Base-by-base conservation (phyloP, 2,113 vertebrate genomes). In the Silurus asotus region DNA sequence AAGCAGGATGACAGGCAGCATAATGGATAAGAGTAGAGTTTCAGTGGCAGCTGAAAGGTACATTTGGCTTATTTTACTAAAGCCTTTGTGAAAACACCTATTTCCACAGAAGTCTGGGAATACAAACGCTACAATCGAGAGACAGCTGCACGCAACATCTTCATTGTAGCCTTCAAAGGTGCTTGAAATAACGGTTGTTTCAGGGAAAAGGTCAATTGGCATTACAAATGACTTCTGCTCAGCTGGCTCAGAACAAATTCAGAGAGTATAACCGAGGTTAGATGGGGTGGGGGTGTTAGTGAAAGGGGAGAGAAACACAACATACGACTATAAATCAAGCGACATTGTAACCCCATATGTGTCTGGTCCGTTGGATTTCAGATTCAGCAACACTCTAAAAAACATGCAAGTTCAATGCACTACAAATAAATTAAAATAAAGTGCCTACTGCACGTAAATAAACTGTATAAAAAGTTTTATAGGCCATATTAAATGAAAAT, bases 401-500 rank as follows among this genome's bases (percentile, higher is more conserved):
- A 69, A 69, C 13, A 67, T 6, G 5, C 37, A 25, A 25, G 6
- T 19, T 28, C 65, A 67, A 67, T 28, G n/a, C 14, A 15, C 2
- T 37, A 15, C 65, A 69, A 19, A 74, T 2, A 74, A 51, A 74
- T 1, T 0, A 19, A 69, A 19, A 74, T 2, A 74, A 51, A 74
- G 4, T 0, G 45, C 9, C 11, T 51, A 1, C 37, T 49, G 45
- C 37, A 69, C 7, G 23, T 8, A 19, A 23, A 8, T 9, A 19
- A 74, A 74, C 2, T 23, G 3, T 74, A 51, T 17, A 1, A 45
- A 1, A 70, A 7, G 15, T 5, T 37, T 37, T 37, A 70, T 53
- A 53, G n/a, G 84, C 83, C 87, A 82, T 53, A 84, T 55, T 55
- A 37, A 90, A 90, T 64, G 85, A 81, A 88, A 89, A 86, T 79